Evolutionary conservation across 2,113 vertebrate genomes (phyloP), one percentile per base, ranked within the genome.

Genomic region (Neogobius melanostomus): DNA sequence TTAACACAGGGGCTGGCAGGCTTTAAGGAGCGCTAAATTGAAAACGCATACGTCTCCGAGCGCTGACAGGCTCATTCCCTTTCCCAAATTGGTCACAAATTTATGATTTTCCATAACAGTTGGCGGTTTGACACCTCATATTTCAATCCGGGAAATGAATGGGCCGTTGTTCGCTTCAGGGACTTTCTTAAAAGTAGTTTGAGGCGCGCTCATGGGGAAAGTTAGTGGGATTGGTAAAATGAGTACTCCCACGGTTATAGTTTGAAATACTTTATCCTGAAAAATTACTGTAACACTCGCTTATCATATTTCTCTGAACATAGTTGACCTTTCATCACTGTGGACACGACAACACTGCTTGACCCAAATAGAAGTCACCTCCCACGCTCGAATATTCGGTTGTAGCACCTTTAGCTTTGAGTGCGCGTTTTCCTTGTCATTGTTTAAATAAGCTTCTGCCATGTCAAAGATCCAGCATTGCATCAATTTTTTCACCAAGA

Each of bases 31-130:
- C 17, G 75, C 76, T 78, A 88, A 90, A 92, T 90, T 85, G 89
- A 89, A 90, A 90, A 86, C 28, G 69, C 84, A 88, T 90, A 89
- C 87, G 74, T 91, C 87, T 91, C 73, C 66, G 53, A 77, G 28
- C n/a, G 70, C 56, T 85, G 87, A 90, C 89, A 88, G 44, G 83
- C 90, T 87, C 83, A 88, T 85, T 84, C 85, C 81, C 81, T 69
- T 88, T 71, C 65, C 85, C 75, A 87, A 87, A 90, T 82, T 84
- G 82, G 82, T 91, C 84, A 79, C 80, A 90, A 89, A 90, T 88
- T 82, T 89, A 87, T 89, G 82, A 87, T 89, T 91, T 92, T 92
- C 85, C 49, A 74, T 90, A 88, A 90, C 87, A 87, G 88, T 78
- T 89, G 81, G 76, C 74, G 77, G 89, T 87, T 89, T 88, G 81